Base-by-base conservation (phyloP, 1,140 invertebrate genomes). In the Oedothorax gibbosus region DNA sequence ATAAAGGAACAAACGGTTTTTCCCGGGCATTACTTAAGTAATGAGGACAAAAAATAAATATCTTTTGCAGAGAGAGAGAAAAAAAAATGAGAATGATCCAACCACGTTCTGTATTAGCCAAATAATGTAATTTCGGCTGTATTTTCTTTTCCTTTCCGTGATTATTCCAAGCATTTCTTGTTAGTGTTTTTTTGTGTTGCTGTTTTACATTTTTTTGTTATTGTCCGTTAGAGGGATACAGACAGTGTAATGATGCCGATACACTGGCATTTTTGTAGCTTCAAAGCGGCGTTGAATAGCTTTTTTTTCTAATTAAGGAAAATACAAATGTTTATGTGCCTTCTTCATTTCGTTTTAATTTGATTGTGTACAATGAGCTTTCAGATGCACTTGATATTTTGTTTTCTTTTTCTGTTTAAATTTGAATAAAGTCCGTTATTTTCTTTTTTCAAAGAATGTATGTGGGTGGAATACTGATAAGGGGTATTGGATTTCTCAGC, bases 1-100 rank as follows among this genome's bases (percentile, higher is more conserved):
- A 79, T 79, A 79, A 79, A 79, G 64, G 77, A 79, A 68, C 77
- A 68, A 79, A 79, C 77, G 77, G 50, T 79, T 79, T 79, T 65
- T 79, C 77, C 54, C 50, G 68, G 77, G 50, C 77, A 79, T 79
- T 79, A 79, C 77, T 79, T 79, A 79, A 79, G 77, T 79, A 79
- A 79, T 79, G 77, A 79, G 54, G 62, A 79, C 20, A 54, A 56
- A 73, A 73, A 68, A 79, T 21, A 79, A 64, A 64, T 77, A 56
- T 62, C 50, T 35, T 18, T 7, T 14, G 20, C 10, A 11, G 7
- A 21, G 15, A 21, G 51, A 60, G 18, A 14, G 56, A 51, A 49
- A 66, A 79, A 78, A 79, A 79, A 62, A 53, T 50, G 77, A 64
- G 77, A 79, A 79, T 68, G 77, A 79, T 79, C 77, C 77, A 21